These are phyloP conservation scores for Archips crataeganus DNA, from an alignment of 2,888 invertebrate species.

Conservation along the genomic window DNA sequence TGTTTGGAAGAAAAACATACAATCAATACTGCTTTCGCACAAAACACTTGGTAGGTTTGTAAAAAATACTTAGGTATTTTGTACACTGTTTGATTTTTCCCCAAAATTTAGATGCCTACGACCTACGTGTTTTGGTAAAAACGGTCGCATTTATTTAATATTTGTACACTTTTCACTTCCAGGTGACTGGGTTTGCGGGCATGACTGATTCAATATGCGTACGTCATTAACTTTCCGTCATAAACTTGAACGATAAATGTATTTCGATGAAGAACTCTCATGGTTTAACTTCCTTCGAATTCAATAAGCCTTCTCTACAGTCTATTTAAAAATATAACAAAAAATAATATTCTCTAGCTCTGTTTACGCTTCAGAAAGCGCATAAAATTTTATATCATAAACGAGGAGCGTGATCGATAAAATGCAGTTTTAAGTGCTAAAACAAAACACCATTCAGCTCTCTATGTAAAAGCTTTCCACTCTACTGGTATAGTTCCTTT, in stretches of 20 bases:
- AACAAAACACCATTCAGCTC: constrained; percentile 28
- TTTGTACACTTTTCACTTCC: constrained; percentile 39
- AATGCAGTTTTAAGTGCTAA: constrained; percentile 34
- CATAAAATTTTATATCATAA: not conserved
- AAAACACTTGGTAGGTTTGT: too few relatives aligned
- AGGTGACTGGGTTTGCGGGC: constrained; percentile 10
- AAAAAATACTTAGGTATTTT: too few relatives aligned
- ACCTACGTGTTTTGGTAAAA: constrained; percentile 18
- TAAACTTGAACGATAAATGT: constrained; percentile 2
- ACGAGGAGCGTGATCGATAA: constrained; percentile 5
- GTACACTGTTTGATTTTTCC: too few relatives aligned
- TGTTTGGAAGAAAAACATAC: not conserved
- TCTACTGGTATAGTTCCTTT: constrained; percentile 24
- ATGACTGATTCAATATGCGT: constrained; percentile 25
- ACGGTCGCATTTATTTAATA: constrained; percentile 19
- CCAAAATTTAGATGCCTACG: constrained; percentile 12
- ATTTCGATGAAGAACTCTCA: not conserved
- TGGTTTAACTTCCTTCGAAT: not conserved
- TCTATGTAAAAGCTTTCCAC: constrained; percentile 33
- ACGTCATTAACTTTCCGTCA: constrained; percentile 9
- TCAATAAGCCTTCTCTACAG: too few relatives aligned
- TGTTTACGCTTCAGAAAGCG: not conserved
- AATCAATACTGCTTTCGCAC: too few relatives aligned
- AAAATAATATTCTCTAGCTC: not conserved
- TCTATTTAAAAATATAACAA: not conserved